phyloP scores from a whole-genome alignment of 2,888 invertebrate genomes.

The Drosophila pseudotakahashii region DNA sequence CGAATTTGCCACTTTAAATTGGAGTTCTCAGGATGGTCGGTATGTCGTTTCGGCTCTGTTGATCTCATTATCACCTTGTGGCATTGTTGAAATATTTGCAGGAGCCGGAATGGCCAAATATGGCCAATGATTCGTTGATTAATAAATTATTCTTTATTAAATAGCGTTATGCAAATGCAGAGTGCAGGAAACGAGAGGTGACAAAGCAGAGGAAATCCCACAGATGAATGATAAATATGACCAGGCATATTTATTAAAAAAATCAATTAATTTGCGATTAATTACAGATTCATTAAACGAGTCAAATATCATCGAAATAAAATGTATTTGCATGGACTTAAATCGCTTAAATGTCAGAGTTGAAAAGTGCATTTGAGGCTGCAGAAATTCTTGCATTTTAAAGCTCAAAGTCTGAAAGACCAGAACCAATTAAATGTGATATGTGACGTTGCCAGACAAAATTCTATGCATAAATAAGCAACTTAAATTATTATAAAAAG shows the following conservation, averaged over 20 bases:
- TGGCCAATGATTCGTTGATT: conserved; percentile 42
- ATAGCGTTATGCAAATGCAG: conserved; percentile 12
- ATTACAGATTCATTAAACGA: conserved; percentile 41
- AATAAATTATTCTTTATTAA: conserved; percentile 40
- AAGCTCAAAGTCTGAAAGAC: not conserved
- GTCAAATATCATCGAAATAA: conserved; percentile 7
- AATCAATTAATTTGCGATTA: conserved; percentile 61
- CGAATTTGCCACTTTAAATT: conserved; percentile 26
- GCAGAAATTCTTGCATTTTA: not conserved
- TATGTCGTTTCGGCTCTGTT: not conserved
- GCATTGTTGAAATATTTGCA: conserved; percentile 46
- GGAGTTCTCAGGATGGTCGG: conserved; percentile 2
- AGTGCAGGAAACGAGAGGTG: conserved; percentile 26
- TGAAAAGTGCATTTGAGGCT: not conserved
- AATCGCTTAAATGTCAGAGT: conserved; percentile 1
- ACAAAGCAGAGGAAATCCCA: conserved; percentile 25
- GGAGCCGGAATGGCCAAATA: conserved; percentile 33
- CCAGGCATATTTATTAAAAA: conserved; percentile 22
- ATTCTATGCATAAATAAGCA: conserved; percentile 15
- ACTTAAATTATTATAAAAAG: not conserved
- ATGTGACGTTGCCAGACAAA: not conserved
- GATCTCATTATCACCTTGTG: conserved; percentile 48
- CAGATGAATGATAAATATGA: conserved; percentile 14
- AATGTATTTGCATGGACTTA: not conserved
- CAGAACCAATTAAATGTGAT: not conserved